Percentiles rank a stretch among this genome's conserved stretches.
phyloP scores from a whole-genome alignment of 2,797 vertebrate genomes.

The Cirrhinus mrigala region DNA sequence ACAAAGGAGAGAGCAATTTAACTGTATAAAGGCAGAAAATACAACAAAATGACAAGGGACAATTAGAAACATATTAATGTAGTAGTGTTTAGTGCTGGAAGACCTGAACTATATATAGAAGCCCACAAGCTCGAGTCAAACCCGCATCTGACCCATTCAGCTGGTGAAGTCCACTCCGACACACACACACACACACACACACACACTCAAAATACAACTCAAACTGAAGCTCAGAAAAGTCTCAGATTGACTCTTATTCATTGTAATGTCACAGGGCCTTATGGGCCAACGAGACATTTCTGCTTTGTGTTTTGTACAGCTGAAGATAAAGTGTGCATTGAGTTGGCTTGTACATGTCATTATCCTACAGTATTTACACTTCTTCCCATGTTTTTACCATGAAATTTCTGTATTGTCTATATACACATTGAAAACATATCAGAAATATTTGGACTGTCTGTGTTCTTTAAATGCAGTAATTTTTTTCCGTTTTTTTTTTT shows the following conservation, averaged over 20 bases:
- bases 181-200: slow-evolving; percentile 44
- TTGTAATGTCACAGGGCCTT: slow-evolving; percentile 79
- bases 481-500: slow-evolving; percentile 69
- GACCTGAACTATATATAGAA: slow-evolving; percentile 29
- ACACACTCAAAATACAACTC: slow-evolving; percentile 69
- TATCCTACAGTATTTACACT: slow-evolving; percentile 99
- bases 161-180: slow-evolving; percentile 86
- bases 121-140: slow-evolving; percentile 10
- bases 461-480: slow-evolving; percentile 82
- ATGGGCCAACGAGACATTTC: slow-evolving; percentile 82
- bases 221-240: slow-evolving; percentile 94
- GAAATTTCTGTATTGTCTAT: slow-evolving; percentile 98
- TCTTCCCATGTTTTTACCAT: slow-evolving; percentile 88
- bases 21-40: neutral
- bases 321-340: slow-evolving; percentile 99
- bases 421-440: slow-evolving; percentile 99
- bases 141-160: slow-evolving; percentile 49
- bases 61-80: neutral
- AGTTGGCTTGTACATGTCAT: slow-evolving; percentile 99
- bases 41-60: neutral
- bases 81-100: slow-evolving; percentile 55
- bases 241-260: slow-evolving; percentile 87
- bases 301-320: slow-evolving; percentile 90
- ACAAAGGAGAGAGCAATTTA: neutral
- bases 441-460: slow-evolving; percentile 99